These are phyloP conservation scores for Tragelaphus strepsiceros DNA, from an alignment of 2,113 vertebrate genomes.

Conservation along the genomic window DNA sequence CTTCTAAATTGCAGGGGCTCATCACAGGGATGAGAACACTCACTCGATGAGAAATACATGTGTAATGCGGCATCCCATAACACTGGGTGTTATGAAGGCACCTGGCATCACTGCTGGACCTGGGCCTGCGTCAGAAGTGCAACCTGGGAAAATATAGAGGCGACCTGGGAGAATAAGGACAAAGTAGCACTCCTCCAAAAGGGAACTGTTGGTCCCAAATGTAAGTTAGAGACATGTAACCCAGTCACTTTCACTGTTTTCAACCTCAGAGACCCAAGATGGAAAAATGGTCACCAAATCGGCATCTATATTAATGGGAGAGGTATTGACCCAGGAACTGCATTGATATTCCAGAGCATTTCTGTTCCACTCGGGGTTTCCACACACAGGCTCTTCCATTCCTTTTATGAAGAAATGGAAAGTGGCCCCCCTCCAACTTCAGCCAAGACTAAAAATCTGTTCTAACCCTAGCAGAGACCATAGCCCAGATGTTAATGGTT, in stretches of 20 bases:
- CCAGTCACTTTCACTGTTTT: not conserved
- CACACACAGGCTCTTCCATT: not conserved
- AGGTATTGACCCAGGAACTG: not conserved
- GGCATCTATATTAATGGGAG: not conserved
- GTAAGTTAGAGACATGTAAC: not conserved
- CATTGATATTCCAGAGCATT: not conserved
- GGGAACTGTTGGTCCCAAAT: not conserved
- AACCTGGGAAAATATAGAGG: not conserved
- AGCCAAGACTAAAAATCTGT: not conserved
- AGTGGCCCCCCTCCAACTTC: not conserved
- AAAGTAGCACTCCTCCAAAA: not conserved
- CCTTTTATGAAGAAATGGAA: not conserved
- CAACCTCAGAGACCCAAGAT: not conserved
- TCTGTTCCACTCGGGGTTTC: not conserved
- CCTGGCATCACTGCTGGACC: not conserved
- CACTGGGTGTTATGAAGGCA: not conserved
- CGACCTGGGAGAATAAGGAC: not conserved
- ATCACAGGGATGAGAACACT: not conserved
- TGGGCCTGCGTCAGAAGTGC: not conserved
- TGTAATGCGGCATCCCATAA: not conserved
- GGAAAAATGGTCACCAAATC: not conserved
- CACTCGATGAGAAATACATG: not conserved
- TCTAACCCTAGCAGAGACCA: not conserved
- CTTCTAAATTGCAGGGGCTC: not conserved
- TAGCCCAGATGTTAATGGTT: not conserved